Evolutionary conservation across 1,140 invertebrate genomes (phyloP).

Genomic region (Habropoda laboriosa): DNA sequence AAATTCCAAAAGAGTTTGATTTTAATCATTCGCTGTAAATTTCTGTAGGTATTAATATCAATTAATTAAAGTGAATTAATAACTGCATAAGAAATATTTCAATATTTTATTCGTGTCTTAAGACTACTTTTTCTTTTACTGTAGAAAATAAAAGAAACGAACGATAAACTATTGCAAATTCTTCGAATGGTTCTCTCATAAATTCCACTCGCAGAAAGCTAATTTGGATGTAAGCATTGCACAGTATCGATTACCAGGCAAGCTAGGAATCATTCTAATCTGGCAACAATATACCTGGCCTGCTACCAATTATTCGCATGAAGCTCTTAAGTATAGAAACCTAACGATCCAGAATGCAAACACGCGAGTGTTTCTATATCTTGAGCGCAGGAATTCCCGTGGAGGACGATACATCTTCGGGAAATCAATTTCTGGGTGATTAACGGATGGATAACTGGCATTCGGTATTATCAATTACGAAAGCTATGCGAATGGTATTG

Average conservation of each 20-base stretch:
- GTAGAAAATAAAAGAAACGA: no score
- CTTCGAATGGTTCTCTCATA: neutral
- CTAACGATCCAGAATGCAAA: neutral
- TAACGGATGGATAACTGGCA: neutral
- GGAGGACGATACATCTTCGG: neutral
- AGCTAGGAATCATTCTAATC: neutral
- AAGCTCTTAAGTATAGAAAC: neutral
- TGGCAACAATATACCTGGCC: neutral
- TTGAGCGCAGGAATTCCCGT: neutral
- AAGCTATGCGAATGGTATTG: neutral
- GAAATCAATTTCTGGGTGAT: constrained; percentile 5
- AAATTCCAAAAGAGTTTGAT: no score
- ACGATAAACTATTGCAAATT: neutral
- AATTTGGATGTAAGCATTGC: no score
- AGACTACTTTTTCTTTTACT: no score
- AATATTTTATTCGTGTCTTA: no score
- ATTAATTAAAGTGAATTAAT: no score
- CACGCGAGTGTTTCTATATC: neutral
- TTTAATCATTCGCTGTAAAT: no score
- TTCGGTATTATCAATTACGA: neutral
- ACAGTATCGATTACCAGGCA: neutral
- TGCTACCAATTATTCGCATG: neutral
- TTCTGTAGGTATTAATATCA: no score
- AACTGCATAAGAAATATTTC: no score
- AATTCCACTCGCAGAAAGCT: neutral